Evolutionary conservation across 1,140 invertebrate species (phyloP).

Genomic region (Hormaphis cornu): DNA sequence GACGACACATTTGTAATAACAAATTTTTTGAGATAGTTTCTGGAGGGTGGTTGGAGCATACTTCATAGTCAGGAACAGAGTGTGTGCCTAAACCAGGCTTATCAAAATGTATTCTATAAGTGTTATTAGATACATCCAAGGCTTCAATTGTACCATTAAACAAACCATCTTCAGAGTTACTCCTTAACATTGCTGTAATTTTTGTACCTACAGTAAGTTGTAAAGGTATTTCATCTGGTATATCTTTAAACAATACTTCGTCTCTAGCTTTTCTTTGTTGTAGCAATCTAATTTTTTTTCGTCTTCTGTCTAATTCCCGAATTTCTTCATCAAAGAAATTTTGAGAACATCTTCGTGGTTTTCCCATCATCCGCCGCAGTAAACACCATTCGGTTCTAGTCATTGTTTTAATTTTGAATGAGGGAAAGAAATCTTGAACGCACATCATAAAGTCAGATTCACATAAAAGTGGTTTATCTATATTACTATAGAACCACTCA

Average conservation of each 20-base stretch:
- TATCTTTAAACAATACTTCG: slow-evolving; percentile 67
- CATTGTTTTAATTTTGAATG: slow-evolving; percentile 74
- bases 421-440: slow-evolving; percentile 87
- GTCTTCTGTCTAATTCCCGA: slow-evolving; percentile 75
- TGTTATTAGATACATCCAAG: slow-evolving; percentile 92
- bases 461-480: slow-evolving; percentile 86
- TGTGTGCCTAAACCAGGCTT: slow-evolving; percentile 85
- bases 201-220: slow-evolving; percentile 94
- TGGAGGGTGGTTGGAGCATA: slow-evolving; percentile 81
- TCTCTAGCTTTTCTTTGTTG: slow-evolving; percentile 90
- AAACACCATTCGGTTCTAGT: slow-evolving; percentile 91
- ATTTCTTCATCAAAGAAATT: slow-evolving; percentile 95
- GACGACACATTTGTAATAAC: slow-evolving; percentile 72
- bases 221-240: slow-evolving; percentile 91
- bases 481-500: slow-evolving; percentile 98
- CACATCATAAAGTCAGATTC: slow-evolving; percentile 95
- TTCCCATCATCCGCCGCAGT: slow-evolving; percentile 92
- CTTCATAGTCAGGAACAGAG: slow-evolving; percentile 94
- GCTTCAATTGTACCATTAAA: slow-evolving; percentile 95
- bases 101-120: slow-evolving; percentile 96
- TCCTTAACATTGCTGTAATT: slow-evolving; percentile 79
- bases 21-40: slow-evolving; percentile 82
- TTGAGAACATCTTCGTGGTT: slow-evolving; percentile 83
- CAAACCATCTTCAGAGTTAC: slow-evolving; percentile 84
- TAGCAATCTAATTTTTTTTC: slow-evolving; percentile 83